Base-by-base conservation (phyloP, 1,140 invertebrate genomes). In the Zaprionus nigranus region DNA sequence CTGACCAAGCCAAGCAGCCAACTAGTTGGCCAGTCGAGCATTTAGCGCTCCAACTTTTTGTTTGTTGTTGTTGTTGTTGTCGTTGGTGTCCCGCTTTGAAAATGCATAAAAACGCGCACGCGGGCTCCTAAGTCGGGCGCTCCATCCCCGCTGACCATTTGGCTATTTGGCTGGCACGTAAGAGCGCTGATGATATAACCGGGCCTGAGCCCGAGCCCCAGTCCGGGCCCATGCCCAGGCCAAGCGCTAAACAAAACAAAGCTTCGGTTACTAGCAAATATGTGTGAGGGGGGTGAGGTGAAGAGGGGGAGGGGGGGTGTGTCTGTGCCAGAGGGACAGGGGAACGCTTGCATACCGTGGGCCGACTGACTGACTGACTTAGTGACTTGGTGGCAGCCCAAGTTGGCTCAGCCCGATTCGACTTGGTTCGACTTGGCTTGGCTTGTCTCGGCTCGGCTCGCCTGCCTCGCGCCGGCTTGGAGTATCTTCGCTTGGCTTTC, bases 161-260 rank as follows among this genome's bases (percentile, higher is more conserved):
- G 84, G 84, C 54, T 17, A 86, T 81, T 79, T 85, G 82, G 82
- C 82, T 88, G 73, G 83, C 83, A 85, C 83, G 83, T 86, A 86
- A 87, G 83, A 87, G 83, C 69, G 70, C 61, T 66, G 84, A 87
- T 90, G 85, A 88, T 90, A 88, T 88, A 88, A 90, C 85, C 84
- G 81, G 81, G 86, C 81, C 75, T 78, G 40, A n/a, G 40, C 40
- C 7, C 40, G 40, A 9, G n/a, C 40, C n/a, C n/a, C 28, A 30
- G 40, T 78, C 68, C 82, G 82, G 56, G 69, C 70, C 62, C 78
- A 34, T 9, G 30, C 30, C 30, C 30, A 34, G 30, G 30, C 30
- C 30, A 34, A 79, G 81, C 77, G 74, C 84, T 78, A 88, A 88
- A 81, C 84, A 90, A 88, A 90, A 90, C 81, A 90, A 90, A 90